Evolutionary conservation across 2,888 invertebrate species (phyloP).

Genomic region (Microctonus hyperodae): DNA sequence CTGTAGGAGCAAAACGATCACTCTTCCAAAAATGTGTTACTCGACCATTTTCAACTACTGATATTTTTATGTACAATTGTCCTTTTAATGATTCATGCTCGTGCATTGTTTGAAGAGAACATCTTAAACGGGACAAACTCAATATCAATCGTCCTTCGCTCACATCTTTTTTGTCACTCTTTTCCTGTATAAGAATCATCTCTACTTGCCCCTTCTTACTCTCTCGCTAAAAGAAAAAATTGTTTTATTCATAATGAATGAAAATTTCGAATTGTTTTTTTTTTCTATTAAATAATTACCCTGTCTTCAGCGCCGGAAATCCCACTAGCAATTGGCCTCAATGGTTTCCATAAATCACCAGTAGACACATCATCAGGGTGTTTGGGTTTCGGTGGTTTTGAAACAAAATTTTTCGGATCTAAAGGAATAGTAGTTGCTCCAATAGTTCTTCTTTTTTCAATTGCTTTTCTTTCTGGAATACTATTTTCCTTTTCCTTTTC

Average conservation of each 20-base stretch:
- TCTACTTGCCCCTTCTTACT: constrained; percentile 75
- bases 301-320: constrained; percentile 66
- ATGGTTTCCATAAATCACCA: constrained; percentile 75
- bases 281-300: constrained; percentile 62
- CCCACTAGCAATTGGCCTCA: constrained; percentile 73
- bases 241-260: constrained; percentile 22
- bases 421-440: constrained; percentile 76
- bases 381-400: constrained; percentile 67
- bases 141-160: constrained; percentile 71
- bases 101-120: constrained; percentile 76
- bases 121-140: constrained; percentile 70
- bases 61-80: constrained; percentile 79
- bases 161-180: constrained; percentile 70
- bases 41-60: constrained; percentile 73
- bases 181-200: constrained; percentile 70
- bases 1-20: constrained; percentile 75
- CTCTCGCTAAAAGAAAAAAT: constrained; percentile 66
- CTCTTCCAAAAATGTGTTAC: constrained; percentile 74
- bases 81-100: constrained; percentile 74
- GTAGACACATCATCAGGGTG: constrained; percentile 68
- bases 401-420: constrained; percentile 71
- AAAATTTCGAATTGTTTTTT: no score
- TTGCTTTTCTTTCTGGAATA: constrained; percentile 64
- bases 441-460: constrained; percentile 72
- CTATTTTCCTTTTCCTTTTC: constrained; percentile 66